Evolutionary conservation across 1,140 invertebrate genomes (phyloP), one percentile per base, ranked within the genome.

Genomic region (Megalonaias nervosa): DNA sequence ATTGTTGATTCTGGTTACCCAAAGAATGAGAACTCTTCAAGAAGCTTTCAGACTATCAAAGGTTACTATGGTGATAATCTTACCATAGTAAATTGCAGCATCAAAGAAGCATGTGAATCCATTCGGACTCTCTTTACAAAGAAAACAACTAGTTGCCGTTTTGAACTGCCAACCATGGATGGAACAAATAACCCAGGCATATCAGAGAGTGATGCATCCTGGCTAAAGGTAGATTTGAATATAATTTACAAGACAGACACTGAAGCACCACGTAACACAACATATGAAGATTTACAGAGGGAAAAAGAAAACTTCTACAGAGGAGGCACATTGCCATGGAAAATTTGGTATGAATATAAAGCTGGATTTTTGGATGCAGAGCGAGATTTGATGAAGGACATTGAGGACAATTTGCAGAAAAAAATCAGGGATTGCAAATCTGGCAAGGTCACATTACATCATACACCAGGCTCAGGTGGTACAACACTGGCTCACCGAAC

Each of bases 311-410:
- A 67, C 15, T 86, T 86, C 61, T 81, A 75, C 31, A 77, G 78
- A 55, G 85, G 85, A 59, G 85, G 83, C 2, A 82, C 81, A 19
- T 21, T 86, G 16, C 75, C 78, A 38, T 86, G 85, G 85, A 17
- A 26, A 26, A 69, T 75, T 1, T 80, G 83, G 77, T 84, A 84
- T 62, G 75, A 75, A 48, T 67, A 69, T 71, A 71, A 74, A 14
- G 12, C 76, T 23, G 75, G 75, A 9, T 77, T 74, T 56, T 62
- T 77, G 13, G 85, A 86, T 62, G 66, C 83, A 26, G 69, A 81
- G 48, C 75, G 85, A 65, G 80, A 82, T 61, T 64, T 71, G 2
- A 26, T 59, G 1, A 76, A 71, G 48, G 60, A 60, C 0, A 71
- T 71, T 17, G 61, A 81, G n/a, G 58, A 66, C 5, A 72, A 71